Evolutionary conservation across 92 coral and sea anemone genomes (phyloP).

Genomic region (Umimayanthus kanabou): DNA sequence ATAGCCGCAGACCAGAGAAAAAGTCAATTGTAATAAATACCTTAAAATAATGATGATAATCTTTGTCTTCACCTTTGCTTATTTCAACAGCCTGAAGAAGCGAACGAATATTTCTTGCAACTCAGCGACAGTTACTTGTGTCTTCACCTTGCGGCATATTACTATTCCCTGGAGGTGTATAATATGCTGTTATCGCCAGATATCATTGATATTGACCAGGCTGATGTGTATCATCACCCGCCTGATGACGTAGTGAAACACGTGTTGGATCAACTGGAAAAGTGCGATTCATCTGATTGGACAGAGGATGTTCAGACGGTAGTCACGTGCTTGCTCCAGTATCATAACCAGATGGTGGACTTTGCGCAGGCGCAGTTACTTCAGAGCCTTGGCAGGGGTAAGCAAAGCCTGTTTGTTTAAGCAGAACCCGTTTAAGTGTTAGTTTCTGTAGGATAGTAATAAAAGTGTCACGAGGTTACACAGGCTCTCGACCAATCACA

Average conservation of each 20-base stretch:
- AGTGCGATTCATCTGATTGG: constrained; percentile 60
- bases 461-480: too few species aligned
- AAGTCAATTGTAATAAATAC: too few species aligned
- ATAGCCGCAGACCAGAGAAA: too few species aligned
- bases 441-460: too few species aligned
- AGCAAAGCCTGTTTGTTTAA: neutral
- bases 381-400: constrained; percentile 93
- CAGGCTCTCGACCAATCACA: too few species aligned
- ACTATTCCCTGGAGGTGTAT: constrained; percentile 83
- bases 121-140: constrained; percentile 69
- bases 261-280: constrained; percentile 62
- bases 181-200: constrained; percentile 47
- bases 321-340: constrained; percentile 58
- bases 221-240: constrained; percentile 68
- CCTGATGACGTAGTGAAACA: constrained; percentile 88
- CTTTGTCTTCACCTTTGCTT: neutral
- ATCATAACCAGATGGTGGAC: constrained; percentile 92
- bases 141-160: constrained; percentile 89
- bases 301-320: constrained; percentile 59
- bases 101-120: constrained; percentile 73
- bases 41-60: neutral
- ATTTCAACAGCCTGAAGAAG: constrained; percentile 67
- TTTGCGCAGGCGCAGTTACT: constrained; percentile 93
- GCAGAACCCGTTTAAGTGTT: neutral
- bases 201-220: constrained; percentile 45